Evolutionary conservation across 2,113 vertebrate species (phyloP).

Genomic region (Gila orcuttii): DNA sequence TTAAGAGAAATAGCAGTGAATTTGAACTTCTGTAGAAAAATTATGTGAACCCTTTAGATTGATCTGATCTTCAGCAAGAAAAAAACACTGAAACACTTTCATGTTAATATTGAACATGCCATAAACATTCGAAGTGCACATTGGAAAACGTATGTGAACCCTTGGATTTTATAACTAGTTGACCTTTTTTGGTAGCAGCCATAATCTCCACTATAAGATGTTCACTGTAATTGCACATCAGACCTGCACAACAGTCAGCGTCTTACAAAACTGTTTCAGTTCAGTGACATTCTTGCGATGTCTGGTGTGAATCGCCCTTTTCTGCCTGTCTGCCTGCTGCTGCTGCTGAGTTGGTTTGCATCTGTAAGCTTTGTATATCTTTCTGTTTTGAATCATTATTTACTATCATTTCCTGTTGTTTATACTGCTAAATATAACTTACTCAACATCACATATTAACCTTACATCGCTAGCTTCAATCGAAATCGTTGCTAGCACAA

Average conservation of each 20-base stretch:
- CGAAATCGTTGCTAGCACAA: too few species aligned
- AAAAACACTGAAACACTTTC: neutral
- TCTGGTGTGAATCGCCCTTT: neutral
- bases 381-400: too few species aligned
- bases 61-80: neutral
- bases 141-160: neutral
- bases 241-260: neutral
- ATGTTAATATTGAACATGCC: neutral
- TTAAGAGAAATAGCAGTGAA: neutral
- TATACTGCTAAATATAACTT: too few species aligned
- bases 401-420: too few species aligned
- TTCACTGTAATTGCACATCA: constrained; percentile 1
- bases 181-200: neutral
- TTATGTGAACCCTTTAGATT: neutral
- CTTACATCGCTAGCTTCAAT: too few species aligned
- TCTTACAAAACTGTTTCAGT: neutral
- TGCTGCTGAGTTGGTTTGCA: too few species aligned
- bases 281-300: neutral
- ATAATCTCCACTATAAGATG: neutral
- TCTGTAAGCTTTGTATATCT: too few species aligned
- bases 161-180: neutral
- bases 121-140: neutral
- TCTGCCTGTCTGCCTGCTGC: too few species aligned
- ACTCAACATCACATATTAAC: too few species aligned
- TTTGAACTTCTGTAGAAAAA: neutral